These are phyloP conservation scores for Spinibarbus caldwelli DNA, from an alignment of 2,797 vertebrate genomes.

Conservation along the genomic window DNA sequence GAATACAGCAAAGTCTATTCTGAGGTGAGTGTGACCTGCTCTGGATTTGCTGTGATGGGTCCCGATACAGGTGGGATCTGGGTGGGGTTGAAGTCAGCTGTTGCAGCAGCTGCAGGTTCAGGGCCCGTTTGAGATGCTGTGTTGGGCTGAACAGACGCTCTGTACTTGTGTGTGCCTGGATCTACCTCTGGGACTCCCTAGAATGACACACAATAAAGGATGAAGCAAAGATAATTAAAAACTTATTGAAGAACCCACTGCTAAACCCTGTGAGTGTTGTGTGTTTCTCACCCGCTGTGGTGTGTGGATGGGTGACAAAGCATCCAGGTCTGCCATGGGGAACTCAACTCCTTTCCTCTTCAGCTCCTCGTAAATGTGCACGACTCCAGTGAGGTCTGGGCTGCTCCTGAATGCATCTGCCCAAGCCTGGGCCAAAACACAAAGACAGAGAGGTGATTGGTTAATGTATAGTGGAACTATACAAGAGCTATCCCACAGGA, in stretches of 20 bases:
- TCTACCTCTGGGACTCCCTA: constrained; percentile 95
- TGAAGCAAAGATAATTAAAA: background rate
- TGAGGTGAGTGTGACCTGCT: constrained; percentile 83
- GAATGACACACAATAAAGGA: background rate
- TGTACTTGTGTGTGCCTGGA: constrained; percentile 89
- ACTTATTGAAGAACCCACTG: background rate
- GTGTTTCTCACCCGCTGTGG: constrained; percentile 90
- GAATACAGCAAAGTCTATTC: background rate
- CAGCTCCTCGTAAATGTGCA: constrained; percentile 97
- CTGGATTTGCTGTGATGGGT: constrained; percentile 88
- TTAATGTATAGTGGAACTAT: background rate
- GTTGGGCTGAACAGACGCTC: constrained; percentile 76
- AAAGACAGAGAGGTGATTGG: constrained; percentile 18
- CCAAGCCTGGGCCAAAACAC: constrained; percentile 85
- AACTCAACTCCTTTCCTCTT: constrained; percentile 98
- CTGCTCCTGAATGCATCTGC: constrained; percentile 97
- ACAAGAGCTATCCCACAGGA: background rate
- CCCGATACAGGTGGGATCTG: constrained; percentile 78
- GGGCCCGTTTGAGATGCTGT: constrained; percentile 68
- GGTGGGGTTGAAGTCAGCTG: constrained; percentile 70
- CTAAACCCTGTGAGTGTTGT: background rate
- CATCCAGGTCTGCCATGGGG: constrained; percentile 95
- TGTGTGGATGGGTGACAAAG: constrained; percentile 96
- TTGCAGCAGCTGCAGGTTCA: constrained; percentile 62
- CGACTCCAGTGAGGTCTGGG: constrained; percentile 95